phyloP scores from a whole-genome alignment of 2,797 vertebrate species.

The Crenichthys baileyi region DNA sequence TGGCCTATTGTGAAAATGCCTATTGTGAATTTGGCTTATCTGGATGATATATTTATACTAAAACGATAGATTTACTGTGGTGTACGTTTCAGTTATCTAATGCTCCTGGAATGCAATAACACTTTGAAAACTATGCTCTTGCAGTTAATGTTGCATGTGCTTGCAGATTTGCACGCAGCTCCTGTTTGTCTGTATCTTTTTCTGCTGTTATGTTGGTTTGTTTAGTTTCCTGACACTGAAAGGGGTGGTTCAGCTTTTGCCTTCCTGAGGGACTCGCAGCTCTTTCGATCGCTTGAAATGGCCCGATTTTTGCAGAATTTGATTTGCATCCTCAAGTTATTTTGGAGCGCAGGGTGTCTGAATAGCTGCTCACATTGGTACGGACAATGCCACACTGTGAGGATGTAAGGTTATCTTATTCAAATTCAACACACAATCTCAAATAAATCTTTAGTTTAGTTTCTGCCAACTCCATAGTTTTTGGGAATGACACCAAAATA shows the following conservation, averaged over 20 bases:
- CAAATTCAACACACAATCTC: neutral
- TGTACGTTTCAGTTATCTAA: neutral
- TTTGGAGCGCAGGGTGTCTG: neutral
- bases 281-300: neutral
- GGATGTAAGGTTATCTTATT: neutral
- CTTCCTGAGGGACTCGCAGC: neutral
- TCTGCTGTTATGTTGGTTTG: neutral
- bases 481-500: neutral
- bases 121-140: neutral
- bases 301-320: neutral
- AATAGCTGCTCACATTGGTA: neutral
- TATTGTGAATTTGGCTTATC: neutral
- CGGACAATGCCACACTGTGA: neutral
- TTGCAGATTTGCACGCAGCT: neutral
- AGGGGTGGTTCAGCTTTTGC: neutral
- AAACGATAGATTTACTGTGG: neutral
- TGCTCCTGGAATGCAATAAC: too few relatives aligned
- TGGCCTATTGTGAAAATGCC: neutral
- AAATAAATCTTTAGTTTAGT: neutral
- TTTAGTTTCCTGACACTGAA: neutral
- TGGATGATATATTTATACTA: neutral
- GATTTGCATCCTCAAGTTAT: conserved; percentile 3
- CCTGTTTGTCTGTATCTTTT: neutral
- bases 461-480: neutral
- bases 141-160: neutral